Evolutionary conservation across 2,797 vertebrate species (phyloP), one percentile per base, ranked within the genome.

Genomic region (Epinephelus coioides): DNA sequence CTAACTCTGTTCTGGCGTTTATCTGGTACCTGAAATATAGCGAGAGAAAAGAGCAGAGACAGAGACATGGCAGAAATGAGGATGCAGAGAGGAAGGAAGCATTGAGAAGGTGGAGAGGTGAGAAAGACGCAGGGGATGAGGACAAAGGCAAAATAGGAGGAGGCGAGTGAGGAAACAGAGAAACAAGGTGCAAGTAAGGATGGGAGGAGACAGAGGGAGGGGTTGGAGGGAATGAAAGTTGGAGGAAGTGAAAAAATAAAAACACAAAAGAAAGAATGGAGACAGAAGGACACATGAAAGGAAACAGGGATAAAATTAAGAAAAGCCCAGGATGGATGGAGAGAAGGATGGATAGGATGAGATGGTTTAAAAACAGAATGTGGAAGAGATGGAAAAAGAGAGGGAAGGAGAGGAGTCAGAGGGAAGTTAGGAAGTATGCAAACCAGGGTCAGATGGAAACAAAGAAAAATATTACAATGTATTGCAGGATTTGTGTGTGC

Each of bases 1-100:
- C 97, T 57, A 99, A 93, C 79, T 98, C 98, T 0, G 97, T 99
- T 70, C 96, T 95, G 1, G 98, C 98, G 0, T 99, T 99, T 69
- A 99, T 96, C 94, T 98, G 98, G 82, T 99, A 99, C 69, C 98
- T 98, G 92, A 8, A 49, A 46, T 47, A 53, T 9, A 38, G 6
- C 21, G 13, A 38, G 6, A 11, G 53, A 40, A 21, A 34, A 34
- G 50, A 34, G 5, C 53, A 44, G 3, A 8, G 38, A 18, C 38
- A 27, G 56, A 30, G 19, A 12, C 7, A 27, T 3, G n/a, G 2
- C 15, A 25, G 12, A 15, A 44, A 55, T 54, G 17, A 3, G 9
- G 38, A 54, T 9, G 15, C 17, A 40, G 2, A 46, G 5, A 38
- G 4, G 30, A 18, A 15, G 15, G 6, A 21, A 9, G 3, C 17